Evolutionary conservation across 2,113 vertebrate genomes (phyloP).

Genomic region (Dipodomys stephensi): DNA sequence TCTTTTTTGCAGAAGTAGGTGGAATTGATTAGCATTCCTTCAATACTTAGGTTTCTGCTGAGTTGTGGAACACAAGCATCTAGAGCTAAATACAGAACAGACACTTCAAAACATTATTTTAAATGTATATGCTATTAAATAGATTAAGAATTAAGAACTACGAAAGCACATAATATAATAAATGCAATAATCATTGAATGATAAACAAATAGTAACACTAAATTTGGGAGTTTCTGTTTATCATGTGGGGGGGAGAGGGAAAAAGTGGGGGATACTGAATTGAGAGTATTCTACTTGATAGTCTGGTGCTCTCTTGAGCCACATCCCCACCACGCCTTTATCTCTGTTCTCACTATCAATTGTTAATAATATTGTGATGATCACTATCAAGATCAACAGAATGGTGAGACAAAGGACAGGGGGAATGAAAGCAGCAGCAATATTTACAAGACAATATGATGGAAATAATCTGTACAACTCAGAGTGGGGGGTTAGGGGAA

Average conservation of each 20-base stretch:
- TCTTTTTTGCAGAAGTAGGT: conserved; percentile 31
- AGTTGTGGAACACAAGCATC: background rate
- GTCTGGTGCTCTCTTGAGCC: background rate
- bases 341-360: background rate
- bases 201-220: background rate
- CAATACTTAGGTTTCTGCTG: background rate
- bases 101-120: background rate
- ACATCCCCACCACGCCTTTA: background rate
- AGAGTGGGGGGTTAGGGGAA: no score
- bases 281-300: background rate
- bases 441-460: no score
- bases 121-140: background rate
- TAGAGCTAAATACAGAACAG: background rate
- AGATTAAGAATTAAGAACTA: background rate
- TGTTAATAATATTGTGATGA: background rate
- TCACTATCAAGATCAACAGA: background rate
- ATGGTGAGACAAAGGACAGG: no score
- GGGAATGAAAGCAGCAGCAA: no score
- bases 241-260: background rate
- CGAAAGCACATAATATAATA: background rate
- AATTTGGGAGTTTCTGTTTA: background rate
- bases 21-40: conserved; percentile 27
- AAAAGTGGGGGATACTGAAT: no score
- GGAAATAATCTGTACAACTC: no score
- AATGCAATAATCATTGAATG: background rate